Percentiles rank a stretch among this genome's conserved stretches.
These are phyloP conservation scores for Pterophyllum scalare DNA, from an alignment of 2,113 vertebrate genomes.

Conservation along the genomic window DNA sequence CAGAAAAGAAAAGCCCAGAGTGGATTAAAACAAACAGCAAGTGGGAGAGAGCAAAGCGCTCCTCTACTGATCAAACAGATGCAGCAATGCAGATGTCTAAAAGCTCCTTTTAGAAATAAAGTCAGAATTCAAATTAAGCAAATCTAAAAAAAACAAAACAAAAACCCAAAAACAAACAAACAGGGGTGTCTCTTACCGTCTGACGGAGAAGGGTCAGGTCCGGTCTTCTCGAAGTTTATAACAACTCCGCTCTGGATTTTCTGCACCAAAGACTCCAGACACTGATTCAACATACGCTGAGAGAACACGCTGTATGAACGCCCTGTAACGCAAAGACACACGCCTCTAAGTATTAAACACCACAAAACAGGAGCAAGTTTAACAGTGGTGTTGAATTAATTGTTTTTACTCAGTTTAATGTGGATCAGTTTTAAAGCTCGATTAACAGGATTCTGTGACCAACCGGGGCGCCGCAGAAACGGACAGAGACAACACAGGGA, in stretches of 20 bases:
- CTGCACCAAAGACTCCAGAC: conserved; percentile 96
- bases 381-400: background rate
- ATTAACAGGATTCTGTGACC: background rate
- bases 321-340: conserved; percentile 77
- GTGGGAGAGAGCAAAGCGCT: conserved; percentile 16
- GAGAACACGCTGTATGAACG: conserved; percentile 96
- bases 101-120: background rate
- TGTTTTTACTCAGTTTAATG: background rate
- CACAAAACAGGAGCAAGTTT: background rate
- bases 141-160: no score
- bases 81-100: background rate
- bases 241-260: conserved; percentile 98
- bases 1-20: background rate
- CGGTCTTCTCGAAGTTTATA: conserved; percentile 97
- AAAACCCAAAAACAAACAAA: no score
- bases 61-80: conserved; percentile 1
- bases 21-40: conserved; percentile 1
- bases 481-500: background rate
- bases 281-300: conserved; percentile 97
- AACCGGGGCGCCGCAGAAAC: background rate
- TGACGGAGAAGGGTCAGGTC: conserved; percentile 90
- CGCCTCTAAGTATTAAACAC: background rate
- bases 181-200: conserved; percentile 61
- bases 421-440: background rate
- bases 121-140: background rate